Conservation (phyloP, 2,113 vertebrate species). For the Corvus moneduloides region DNA sequence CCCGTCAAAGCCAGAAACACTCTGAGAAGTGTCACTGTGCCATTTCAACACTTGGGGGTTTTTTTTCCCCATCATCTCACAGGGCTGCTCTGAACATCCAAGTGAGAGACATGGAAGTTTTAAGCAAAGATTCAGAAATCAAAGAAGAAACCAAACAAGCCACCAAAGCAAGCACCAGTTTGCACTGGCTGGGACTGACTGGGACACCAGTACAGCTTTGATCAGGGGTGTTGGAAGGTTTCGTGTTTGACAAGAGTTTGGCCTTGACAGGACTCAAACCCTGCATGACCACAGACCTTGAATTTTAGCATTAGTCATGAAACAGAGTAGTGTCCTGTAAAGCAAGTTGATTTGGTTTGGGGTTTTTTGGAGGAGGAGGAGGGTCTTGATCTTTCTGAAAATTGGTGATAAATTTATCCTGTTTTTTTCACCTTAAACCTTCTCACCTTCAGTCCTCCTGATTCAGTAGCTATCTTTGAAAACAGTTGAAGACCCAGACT, state of each 20-base stretch:
- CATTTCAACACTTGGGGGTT: background rate
- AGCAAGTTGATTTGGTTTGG: background rate
- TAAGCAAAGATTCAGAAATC: background rate
- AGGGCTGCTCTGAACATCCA: background rate
- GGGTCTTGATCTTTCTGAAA: background rate
- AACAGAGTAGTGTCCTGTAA: background rate
- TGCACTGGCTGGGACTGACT: background rate
- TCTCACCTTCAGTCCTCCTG: background rate
- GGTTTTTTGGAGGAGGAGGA: rapidly evolving
- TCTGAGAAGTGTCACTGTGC: background rate
- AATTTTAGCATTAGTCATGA: background rate
- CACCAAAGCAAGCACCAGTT: background rate
- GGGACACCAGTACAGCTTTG: background rate
- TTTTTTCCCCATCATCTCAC: background rate
- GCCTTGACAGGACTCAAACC: background rate
- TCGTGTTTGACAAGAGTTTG: background rate
- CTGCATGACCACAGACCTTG: background rate
- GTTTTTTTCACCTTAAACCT: background rate
- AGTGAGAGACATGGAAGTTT: background rate
- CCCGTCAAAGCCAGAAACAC: background rate
- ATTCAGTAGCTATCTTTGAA: background rate
- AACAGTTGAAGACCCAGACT: background rate
- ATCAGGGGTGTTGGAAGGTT: background rate
- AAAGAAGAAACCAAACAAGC: background rate
- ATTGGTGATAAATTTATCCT: background rate